phyloP scores from a whole-genome alignment of 2,113 vertebrate species.

The Dasyprocta punctata region DNA sequence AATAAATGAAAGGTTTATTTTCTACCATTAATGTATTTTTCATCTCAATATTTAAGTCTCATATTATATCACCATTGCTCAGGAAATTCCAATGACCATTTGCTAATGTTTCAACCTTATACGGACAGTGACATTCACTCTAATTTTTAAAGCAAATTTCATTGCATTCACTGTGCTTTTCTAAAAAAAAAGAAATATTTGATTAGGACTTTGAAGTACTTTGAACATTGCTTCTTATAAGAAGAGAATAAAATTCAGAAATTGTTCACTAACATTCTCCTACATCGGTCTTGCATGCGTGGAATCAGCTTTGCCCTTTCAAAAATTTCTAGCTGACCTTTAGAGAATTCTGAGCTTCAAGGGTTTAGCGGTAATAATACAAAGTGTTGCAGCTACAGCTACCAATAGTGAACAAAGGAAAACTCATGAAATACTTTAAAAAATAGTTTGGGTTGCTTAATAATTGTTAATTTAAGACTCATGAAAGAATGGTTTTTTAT shows the following conservation, averaged over 20 bases:
- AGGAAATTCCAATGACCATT: constrained; percentile 14
- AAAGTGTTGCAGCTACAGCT: constrained; percentile 13
- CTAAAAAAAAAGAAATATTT: background rate
- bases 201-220: constrained; percentile 28
- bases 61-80: background rate
- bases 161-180: background rate
- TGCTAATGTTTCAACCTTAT: constrained; percentile 3
- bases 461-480: constrained; percentile 48
- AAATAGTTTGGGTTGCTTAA: background rate
- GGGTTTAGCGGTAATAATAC: constrained; percentile 44
- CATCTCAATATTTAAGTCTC: background rate
- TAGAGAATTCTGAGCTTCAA: constrained; percentile 49
- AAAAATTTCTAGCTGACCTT: constrained; percentile 73
- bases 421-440: constrained; percentile 53
- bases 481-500: background rate
- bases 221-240: constrained; percentile 38
- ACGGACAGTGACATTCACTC: background rate
- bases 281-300: background rate
- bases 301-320: constrained; percentile 62
- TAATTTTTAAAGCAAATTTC: constrained; percentile 14
- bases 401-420: constrained; percentile 64
- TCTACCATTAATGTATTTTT: constrained; percentile 25
- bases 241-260: background rate
- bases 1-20: background rate
- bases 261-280: background rate